A percentile compares a stretch with the other conserved stretches of the same genome.
Conservation (phyloP, 2,797 vertebrate genomes). For the Anguilla pacifica region DNA sequence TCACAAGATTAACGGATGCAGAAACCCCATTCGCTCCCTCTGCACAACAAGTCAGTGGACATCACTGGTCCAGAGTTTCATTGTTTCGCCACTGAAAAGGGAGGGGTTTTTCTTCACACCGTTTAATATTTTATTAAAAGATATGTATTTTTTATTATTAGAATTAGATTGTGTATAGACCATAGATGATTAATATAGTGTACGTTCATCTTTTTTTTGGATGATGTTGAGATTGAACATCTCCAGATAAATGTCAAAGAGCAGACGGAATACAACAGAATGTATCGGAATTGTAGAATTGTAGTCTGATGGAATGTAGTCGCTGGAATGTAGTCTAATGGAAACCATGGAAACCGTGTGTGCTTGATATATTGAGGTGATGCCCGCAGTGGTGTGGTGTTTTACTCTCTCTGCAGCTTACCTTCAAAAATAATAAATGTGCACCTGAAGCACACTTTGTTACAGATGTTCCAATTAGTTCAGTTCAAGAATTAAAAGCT, state of each 20-base stretch:
- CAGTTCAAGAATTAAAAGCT: neutral
- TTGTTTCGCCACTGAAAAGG: neutral
- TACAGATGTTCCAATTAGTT: neutral
- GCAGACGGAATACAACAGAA: neutral
- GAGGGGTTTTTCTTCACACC: neutral
- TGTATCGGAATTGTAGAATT: neutral
- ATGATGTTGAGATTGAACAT: neutral
- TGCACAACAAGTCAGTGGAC: neutral
- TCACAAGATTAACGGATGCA: neutral
- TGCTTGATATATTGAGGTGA: neutral
- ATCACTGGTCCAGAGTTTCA: neutral
- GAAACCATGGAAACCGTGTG: neutral
- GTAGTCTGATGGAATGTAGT: too few relatives aligned
- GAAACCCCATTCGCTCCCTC: neutral
- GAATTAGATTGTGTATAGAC: neutral
- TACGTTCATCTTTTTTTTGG: neutral
- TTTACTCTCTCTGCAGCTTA: neutral
- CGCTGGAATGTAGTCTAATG: neutral
- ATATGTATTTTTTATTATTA: neutral
- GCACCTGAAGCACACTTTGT: too few relatives aligned
- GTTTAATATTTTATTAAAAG: neutral
- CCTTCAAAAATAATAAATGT: neutral
- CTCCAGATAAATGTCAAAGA: neutral
- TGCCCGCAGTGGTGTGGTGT: neutral
- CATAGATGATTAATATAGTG: neutral